These are phyloP conservation scores for Drosophila melanocephala DNA, from an alignment of 2,888 invertebrate genomes.

Conservation along the genomic window DNA sequence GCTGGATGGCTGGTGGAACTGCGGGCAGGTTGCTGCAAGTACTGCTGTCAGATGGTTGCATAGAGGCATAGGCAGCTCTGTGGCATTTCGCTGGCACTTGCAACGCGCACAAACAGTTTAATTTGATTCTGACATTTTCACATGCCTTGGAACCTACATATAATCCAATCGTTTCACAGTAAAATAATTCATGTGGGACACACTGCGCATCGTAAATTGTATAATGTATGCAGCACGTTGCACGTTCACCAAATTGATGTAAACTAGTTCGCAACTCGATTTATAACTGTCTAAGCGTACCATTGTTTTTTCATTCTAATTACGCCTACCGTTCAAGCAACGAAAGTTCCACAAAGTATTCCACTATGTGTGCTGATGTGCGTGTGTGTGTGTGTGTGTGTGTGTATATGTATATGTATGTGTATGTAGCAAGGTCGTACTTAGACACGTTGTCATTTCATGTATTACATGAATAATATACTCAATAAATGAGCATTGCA, in stretches of 20 bases:
- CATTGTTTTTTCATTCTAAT: slow-evolving; percentile 45
- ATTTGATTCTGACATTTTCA: slow-evolving; percentile 63
- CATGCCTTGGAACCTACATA: slow-evolving; percentile 44
- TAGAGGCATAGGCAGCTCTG: background rate
- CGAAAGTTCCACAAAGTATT: slow-evolving; percentile 24
- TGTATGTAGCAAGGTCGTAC: slow-evolving; percentile 30
- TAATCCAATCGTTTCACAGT: slow-evolving; percentile 50
- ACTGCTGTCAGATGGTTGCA: slow-evolving; percentile 7
- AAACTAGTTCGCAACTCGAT: slow-evolving; percentile 36
- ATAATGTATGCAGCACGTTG: slow-evolving; percentile 4
- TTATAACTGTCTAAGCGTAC: slow-evolving; percentile 5
- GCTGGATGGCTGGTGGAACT: background rate
- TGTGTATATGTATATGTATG: background rate
- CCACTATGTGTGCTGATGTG: background rate
- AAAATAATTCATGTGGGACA: slow-evolving; percentile 76
- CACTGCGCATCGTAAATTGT: slow-evolving; percentile 25
- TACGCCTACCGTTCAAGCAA: slow-evolving; percentile 25
- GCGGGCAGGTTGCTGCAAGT: slow-evolving; percentile 9
- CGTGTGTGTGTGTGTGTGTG: background rate
- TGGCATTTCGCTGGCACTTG: slow-evolving; percentile 25
- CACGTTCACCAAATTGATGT: slow-evolving; percentile 27
- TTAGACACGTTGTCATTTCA: slow-evolving; percentile 38
- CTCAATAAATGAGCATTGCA: slow-evolving; percentile 17
- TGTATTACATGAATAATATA: slow-evolving; percentile 30
- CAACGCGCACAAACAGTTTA: slow-evolving; percentile 43